Evolutionary conservation across 1,140 invertebrate genomes (phyloP).

Genomic region (Lepidurus packardi): DNA sequence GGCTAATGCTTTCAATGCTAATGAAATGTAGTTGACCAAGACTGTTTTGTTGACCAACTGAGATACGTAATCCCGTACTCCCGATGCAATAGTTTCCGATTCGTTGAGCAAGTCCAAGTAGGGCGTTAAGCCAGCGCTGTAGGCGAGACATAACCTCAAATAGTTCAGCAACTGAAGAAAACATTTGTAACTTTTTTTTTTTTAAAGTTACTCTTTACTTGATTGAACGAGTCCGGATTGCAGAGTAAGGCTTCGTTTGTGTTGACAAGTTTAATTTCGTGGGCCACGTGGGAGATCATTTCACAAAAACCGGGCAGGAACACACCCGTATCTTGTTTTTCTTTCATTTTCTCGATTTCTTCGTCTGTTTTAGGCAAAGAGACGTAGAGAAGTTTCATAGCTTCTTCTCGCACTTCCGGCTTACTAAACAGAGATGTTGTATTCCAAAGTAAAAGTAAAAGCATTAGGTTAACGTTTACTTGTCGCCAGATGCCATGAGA

Average conservation of each 20-base stretch:
- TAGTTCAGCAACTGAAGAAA: constrained; percentile 64
- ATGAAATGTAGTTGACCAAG: constrained; percentile 35
- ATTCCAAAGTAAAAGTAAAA: neutral
- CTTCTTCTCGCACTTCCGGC: constrained; percentile 68
- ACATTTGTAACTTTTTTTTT: neutral
- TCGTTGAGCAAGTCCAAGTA: constrained; percentile 51
- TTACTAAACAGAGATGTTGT: constrained; percentile 52
- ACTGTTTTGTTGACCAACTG: constrained; percentile 30
- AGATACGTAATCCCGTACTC: constrained; percentile 37
- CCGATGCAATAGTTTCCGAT: constrained; percentile 43
- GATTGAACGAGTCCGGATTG: neutral
- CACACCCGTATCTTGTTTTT: constrained; percentile 42
- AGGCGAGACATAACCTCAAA: constrained; percentile 62
- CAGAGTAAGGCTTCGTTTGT: neutral
- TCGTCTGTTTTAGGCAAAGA: constrained; percentile 29
- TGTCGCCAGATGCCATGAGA: constrained; percentile 75
- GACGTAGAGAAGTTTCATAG: constrained; percentile 61
- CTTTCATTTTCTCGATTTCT: constrained; percentile 39
- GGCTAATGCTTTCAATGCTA: constrained; percentile 36
- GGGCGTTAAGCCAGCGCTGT: constrained; percentile 45
- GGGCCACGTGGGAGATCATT: neutral
- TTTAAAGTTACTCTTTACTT: neutral
- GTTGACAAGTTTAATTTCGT: neutral
- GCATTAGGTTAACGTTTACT: constrained; percentile 47
- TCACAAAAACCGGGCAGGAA: constrained; percentile 41